Base-by-base conservation (phyloP, 2,888 invertebrate species). In the Diarsia dahlii region DNA sequence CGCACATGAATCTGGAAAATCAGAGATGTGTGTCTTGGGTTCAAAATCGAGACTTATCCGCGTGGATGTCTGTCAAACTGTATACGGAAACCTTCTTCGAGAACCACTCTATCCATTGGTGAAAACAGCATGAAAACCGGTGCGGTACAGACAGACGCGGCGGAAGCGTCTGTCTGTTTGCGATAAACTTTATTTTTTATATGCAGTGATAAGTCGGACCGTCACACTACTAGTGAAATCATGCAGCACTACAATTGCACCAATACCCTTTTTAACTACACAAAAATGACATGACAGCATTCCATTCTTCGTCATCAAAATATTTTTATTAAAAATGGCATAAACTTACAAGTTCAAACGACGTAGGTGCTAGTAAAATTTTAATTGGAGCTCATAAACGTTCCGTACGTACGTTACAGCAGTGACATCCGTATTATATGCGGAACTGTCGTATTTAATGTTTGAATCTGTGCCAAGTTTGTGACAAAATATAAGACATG, bases 391-490 rank as follows among this genome's bases (percentile, higher is more conserved):
- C 62, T 23, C 64, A 83, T 86, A 69, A 83, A 78, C 62, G 69
- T 72, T 54, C 60, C 6, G 58, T 64, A 45, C 52, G 23, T 52
- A 52, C 71, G 34, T 75, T 46, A 66, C 63, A 71, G 78, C 80
- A 81, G 78, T 87, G 87, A 79, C 82, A 84, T 77, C 76, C 72
- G 74, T 71, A 75, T 77, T 75, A 80, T 79, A 87, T 84, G 82
- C 88, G 87, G 87, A 88, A 88, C 85, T 71, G 50, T 71, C 64
- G 75, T 64, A 72, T 74, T 74, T 74, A 74, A 71, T 70, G 73
- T 71, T 87, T 87, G 88, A 88, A 67, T 52, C 82, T 18, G 67
- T 82, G 87, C 87, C 87, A 87, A 88, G 70, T 62, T 56, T 64
- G 72, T 71, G 84, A 84, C 87, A 82, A 78, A 82, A 80, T 80